Conservation (phyloP, 2,113 vertebrate genomes). For the Albula goreensis region DNA sequence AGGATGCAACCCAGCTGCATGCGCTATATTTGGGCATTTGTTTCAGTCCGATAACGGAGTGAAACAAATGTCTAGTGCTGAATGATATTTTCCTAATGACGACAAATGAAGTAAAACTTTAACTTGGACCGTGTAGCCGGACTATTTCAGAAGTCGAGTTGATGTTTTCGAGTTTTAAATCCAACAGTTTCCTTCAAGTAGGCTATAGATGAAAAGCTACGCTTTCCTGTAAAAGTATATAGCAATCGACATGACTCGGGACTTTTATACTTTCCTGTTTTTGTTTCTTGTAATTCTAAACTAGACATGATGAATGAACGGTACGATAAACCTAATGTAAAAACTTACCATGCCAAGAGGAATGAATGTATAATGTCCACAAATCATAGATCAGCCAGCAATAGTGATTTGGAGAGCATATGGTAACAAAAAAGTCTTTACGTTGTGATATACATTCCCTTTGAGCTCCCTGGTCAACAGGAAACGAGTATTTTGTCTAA, state of each 20-base stretch:
- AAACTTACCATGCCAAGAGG: constrained; percentile 8
- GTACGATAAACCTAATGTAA: neutral
- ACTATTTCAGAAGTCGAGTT: neutral
- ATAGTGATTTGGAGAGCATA: neutral
- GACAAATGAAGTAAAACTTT: neutral
- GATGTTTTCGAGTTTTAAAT: neutral
- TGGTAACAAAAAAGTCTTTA: neutral
- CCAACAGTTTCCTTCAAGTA: neutral
- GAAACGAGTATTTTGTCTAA: neutral
- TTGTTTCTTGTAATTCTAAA: neutral
- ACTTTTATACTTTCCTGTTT: neutral
- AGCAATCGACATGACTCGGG: neutral
- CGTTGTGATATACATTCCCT: constrained; percentile 1
- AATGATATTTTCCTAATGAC: neutral
- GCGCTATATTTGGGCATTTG: neutral
- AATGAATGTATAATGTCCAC: constrained; percentile 2
- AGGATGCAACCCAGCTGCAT: neutral
- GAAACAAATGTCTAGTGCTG: neutral
- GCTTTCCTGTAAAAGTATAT: neutral
- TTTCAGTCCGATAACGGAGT: neutral
- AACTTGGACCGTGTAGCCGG: neutral
- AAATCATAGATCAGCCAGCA: neutral
- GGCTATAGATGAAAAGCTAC: neutral
- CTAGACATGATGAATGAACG: neutral
- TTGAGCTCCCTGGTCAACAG: neutral